Base-by-base conservation (phyloP, 2,797 vertebrate genomes). In the Somateria mollissima region DNA sequence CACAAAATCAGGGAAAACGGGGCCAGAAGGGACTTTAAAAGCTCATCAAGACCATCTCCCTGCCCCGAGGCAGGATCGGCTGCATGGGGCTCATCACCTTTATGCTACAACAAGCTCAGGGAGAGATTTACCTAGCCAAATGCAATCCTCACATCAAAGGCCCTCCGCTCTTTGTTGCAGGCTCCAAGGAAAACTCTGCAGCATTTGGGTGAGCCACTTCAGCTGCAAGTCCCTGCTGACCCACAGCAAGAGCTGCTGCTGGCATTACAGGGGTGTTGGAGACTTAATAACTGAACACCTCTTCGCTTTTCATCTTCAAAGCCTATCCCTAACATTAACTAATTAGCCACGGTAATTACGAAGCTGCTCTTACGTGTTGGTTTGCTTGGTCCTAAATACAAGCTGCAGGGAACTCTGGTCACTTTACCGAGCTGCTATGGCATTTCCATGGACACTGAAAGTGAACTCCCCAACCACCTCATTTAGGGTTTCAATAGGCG, bases 301-400 rank as follows among this genome's bases (percentile, higher is more conserved):
- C 54, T 49, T 75, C 75, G 25, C 78, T 93, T 83, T 61, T 84
- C 60, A 82, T 91, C 92, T 95, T 95, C 87, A 94, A 93, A 95
- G 92, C 66, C 92, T 34, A 62, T 83, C 86, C 41, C 54, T 16
- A 34, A 61, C 75, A 87, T 94, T 87, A 91, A 72, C 72, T 92
- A 90, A 96, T 95, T 96, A 91, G 81, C 84, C 90, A n/a, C 2
- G 74, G 69, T 32, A 96, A 94, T 95, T 76, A 95, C 0, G 4
- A 88, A 49, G 58, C 57, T 70, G 62, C 58, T 89, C 10, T 91
- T 72, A 25, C 1, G 1, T 34, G 39, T 86, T 83, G 85, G 61
- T 88, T 92, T 69, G 39, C 72, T 62, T 47, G n/a, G 77, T 69
- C 30, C 65, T 65, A 73, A 75, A 66, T 21, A 60, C 2, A 6